Evolutionary conservation across 2,797 vertebrate genomes (phyloP), one percentile per base, ranked within the genome.

Genomic region (Scarus forsteni): DNA sequence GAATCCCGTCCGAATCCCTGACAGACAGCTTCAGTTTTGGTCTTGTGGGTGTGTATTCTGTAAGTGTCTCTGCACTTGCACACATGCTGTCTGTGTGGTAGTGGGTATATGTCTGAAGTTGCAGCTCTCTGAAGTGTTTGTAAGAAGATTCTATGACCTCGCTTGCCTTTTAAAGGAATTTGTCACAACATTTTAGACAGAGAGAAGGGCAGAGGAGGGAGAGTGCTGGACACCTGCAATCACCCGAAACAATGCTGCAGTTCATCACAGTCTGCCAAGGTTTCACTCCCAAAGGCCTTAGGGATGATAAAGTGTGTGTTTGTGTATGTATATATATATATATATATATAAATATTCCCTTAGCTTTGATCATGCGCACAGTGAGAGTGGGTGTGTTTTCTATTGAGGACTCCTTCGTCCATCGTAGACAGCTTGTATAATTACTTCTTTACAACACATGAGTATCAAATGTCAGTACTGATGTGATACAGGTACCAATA

Each of bases 151-250:
- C 79, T 69, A 66, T 88, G 88, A 90, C 85, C 86, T 88, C 39
- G 61, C 70, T 89, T 85, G 85, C 75, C 66, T 91, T 92, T 84
- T 67, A 49, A 79, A 85, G 74, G 73, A 82, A 81, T 89, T 88
- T 91, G 88, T 91, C 91, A 88, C 84, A 89, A 90, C 83, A 90
- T 74, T 69, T 57, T 44, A 75, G 65, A 68, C 60, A 35, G 67
- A 60, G 18, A 60, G 48, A 60, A 56, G 40, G 53, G 52, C 34
- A 38, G 52, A 51, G 63, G 42, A 70, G 80, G 82, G 86, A 89
- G 80, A 83, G 86, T 82, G 59, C 44, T 48, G 78, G 65, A 89
- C 89, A 91, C 90, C 89, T 93, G 89, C 79, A 73, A 53, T 82
- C 76, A 81, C 62, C 81, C 49, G 19, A 57, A 83, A 90, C 86